Conservation (phyloP, 1,140 invertebrate species). For the Hycleus cichorii region DNA sequence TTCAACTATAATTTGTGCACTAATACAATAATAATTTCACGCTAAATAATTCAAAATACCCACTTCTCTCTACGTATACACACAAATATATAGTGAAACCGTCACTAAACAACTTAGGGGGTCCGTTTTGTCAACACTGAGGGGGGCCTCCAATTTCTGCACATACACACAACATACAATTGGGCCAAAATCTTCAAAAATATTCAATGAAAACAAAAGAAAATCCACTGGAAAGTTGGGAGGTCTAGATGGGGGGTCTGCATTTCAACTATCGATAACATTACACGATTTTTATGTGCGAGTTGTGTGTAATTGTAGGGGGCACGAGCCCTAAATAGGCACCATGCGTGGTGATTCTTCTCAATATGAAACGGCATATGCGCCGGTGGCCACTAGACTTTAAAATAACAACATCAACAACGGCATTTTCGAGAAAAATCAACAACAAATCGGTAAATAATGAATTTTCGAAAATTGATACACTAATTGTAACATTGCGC, state of each 20-base stretch:
- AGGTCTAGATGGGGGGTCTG: slow-evolving; percentile 9
- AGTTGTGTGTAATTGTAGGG: slow-evolving; percentile 5
- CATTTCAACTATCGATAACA: neutral
- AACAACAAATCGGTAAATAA: too few relatives aligned
- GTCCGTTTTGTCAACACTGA: slow-evolving; percentile 10
- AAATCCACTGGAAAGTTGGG: slow-evolving; percentile 2
- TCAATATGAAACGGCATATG: neutral
- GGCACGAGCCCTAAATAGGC: slow-evolving; percentile 9
- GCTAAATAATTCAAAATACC: slow-evolving; percentile 10
- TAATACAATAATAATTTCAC: slow-evolving; percentile 12
- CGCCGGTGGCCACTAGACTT: neutral
- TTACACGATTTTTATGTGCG: too few relatives aligned
- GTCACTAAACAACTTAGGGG: slow-evolving; percentile 3
- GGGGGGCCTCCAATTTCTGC: neutral
- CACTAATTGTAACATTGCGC: too few relatives aligned
- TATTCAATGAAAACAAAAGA: neutral
- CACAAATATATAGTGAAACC: slow-evolving; percentile 12
- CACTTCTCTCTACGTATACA: neutral
- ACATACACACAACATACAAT: too few relatives aligned
- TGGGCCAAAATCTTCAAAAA: too few relatives aligned
- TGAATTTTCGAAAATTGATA: too few relatives aligned
- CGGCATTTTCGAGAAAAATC: too few relatives aligned
- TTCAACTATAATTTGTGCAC: too few relatives aligned
- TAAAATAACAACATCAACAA: too few relatives aligned
- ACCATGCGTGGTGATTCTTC: neutral